Evolutionary conservation across 23 tunicate genomes (phyloP), one percentile per base, ranked within the genome.

Genomic region (Phallusia fumigata): DNA sequence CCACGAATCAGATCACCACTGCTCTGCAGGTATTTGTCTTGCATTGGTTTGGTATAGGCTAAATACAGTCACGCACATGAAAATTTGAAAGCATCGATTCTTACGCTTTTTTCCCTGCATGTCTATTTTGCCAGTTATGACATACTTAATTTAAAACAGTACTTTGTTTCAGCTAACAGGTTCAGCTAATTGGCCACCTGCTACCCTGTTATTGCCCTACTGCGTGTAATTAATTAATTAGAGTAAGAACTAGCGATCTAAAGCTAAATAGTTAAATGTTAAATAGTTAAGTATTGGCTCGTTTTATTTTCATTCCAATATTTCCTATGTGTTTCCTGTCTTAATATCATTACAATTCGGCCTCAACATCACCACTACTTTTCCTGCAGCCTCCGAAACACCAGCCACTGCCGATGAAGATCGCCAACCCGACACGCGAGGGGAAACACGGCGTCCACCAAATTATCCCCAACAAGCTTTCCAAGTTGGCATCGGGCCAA

Each of bases 1-100:
- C 88, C 76, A 85, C 88, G 77, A 93, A 93, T 77, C 97, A 88
- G 75, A 34, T 73, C 19, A 35, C 87, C n/a, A 35, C 84, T 6
- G 47, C 58, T 50, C 11, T 52, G 33, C 87, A 83, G 80, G 92
- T 88, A 83, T 21, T 58, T 22, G 28, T 51, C 28, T 58, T 58
- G 1, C 3, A 45, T 5, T 3, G 69, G 69, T 21, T 58, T 58
- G 8, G 69, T 21, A 6, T 2, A 58, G 53, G 6, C 18, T 5
- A 6, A 6, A 45, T 40, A 45, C 44, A 28, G 49, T 33, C 80
- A n/a, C n/a, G n/a, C n/a, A n/a, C 30, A 19, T 24, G 30, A 19
- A 73, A 73, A 24, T 52, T 18, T 52, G 65, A 18, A 18, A 52
- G 19, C n/a, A n/a, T n/a, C 32, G 32, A 15, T 72, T 13, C 21